Base-by-base conservation (phyloP, 2,113 vertebrate genomes). In the Corythaixoides concolor region DNA sequence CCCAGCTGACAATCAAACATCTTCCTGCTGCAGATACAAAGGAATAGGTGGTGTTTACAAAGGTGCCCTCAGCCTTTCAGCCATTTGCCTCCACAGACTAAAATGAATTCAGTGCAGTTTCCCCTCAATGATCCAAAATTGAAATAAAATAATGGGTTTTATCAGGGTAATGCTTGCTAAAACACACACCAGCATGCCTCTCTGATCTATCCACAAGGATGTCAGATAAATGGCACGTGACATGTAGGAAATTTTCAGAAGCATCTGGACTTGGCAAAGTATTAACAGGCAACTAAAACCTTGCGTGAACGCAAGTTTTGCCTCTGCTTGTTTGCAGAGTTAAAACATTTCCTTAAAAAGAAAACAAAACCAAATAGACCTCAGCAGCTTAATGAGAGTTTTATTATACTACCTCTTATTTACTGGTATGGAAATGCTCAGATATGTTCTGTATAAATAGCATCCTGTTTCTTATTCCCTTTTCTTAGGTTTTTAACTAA, bases 381-480 rank as follows among this genome's bases (percentile, higher is more conserved):
- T 80, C 86, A 94, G 91, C 56, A 91, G 47, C 50, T 82, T 96
- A 93, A 97, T 94, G 81, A 88, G 56, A 55, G 70, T 93, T 90
- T 96, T 88, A 89, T 91, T 89, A 88, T 76, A 60, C 66, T 87
- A 68, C 59, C 72, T 95, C 85, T 95, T 95, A 93, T 86, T 97
- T 97, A 98, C 90, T 76, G 76, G 50, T 83, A 62, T 58, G 81
- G 78, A 96, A 96, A 95, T 75, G 49, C 82, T 89, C 79, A 37
- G 67, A 63, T 75, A 39, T 91, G 50, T 90, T 87, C 90, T 81
- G 26, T 39, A 37, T 74, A 90, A 84, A 84, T 53, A 95, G n/a
- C 45, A 67, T 63, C 33, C 79, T 76, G 32, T 30, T 88, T 55
- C 81, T 62, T 86, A 89, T 93, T 18, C 79, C 59, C 62, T 64